Evolutionary conservation across 1,140 invertebrate genomes (phyloP).

Genomic region (Teleogryllus occipitalis): DNA sequence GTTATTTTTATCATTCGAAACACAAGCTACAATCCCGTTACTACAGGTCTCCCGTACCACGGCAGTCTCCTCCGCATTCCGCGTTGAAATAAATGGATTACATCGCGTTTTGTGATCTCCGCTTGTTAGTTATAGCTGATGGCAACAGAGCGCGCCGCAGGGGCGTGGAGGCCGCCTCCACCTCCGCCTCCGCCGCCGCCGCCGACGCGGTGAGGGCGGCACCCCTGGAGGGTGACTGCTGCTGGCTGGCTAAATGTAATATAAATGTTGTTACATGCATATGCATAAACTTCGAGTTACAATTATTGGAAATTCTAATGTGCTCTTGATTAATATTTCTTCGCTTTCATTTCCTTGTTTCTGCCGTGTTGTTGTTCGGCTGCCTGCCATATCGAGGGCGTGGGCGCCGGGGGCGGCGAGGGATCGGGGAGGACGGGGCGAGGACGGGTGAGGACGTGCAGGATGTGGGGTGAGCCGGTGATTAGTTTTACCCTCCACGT

Average conservation of each 20-base stretch:
- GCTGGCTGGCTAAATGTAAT: slow-evolving; percentile 12
- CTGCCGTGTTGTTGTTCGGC: not conserved
- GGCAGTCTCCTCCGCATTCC: not conserved
- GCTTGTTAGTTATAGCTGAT: not conserved
- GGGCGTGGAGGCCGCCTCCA: not conserved
- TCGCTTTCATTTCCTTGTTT: slow-evolving; percentile 13
- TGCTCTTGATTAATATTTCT: slow-evolving; percentile 24
- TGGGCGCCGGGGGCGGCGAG: no score
- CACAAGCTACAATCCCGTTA: no score
- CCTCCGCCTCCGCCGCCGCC: not conserved
- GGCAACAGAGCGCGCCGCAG: not conserved
- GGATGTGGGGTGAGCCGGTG: not conserved
- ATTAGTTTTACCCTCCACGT: not conserved
- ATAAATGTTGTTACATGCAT: slow-evolving; percentile 20
- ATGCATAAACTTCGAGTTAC: slow-evolving; percentile 17
- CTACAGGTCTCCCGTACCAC: no score
- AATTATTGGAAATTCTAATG: slow-evolving; percentile 24
- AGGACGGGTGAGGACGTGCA: not conserved
- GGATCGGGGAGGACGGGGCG: not conserved
- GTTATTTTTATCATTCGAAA: no score
- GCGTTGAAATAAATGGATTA: slow-evolving; percentile 17
- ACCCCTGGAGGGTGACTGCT: not conserved
- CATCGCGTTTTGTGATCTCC: slow-evolving; percentile 11
- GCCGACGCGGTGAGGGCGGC: not conserved
- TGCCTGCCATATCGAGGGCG: no score